Percentiles rank a stretch among this genome's conserved stretches.
These are phyloP conservation scores for Lucinisca nassula DNA, from an alignment of 2,888 invertebrate genomes.

Conservation along the genomic window DNA sequence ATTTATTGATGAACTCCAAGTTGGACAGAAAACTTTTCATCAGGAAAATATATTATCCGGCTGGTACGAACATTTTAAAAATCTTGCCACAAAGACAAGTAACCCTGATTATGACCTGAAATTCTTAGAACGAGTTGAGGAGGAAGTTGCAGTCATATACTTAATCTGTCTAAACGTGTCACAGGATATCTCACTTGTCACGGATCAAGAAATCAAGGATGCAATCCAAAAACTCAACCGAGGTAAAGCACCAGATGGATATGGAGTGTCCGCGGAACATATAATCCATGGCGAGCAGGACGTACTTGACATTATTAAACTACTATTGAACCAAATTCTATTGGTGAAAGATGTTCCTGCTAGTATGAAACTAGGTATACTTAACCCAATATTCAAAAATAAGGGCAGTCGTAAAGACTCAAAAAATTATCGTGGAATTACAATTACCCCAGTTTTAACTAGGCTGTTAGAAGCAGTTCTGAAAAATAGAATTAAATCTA, in stretches of 20 bases:
- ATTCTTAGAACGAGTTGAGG: neutral
- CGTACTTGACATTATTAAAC: too few relatives aligned
- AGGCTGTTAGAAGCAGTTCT: neutral
- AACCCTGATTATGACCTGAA: neutral
- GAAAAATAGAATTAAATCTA: neutral
- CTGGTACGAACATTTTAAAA: neutral
- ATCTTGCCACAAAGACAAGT: neutral
- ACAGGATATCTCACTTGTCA: too few relatives aligned
- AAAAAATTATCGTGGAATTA: neutral
- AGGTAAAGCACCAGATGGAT: constrained; percentile 1
- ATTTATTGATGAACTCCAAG: neutral
- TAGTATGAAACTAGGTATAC: neutral
- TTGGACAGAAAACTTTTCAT: neutral
- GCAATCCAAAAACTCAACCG: neutral
- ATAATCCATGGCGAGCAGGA: neutral
- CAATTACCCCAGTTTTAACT: constrained; percentile 7
- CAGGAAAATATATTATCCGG: neutral
- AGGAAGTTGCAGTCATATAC: neutral
- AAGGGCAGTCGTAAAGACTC: constrained; percentile 9
- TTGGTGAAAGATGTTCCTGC: neutral
- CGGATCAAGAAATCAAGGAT: neutral
- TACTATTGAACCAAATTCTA: neutral
- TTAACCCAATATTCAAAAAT: constrained; percentile 6
- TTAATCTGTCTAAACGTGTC: neutral
- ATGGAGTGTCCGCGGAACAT: constrained; percentile 6